A percentile compares a stretch with the other conserved stretches of the same genome.
These are phyloP conservation scores for Petaurus breviceps DNA, from an alignment of 2,113 vertebrate species.

Conservation along the genomic window DNA sequence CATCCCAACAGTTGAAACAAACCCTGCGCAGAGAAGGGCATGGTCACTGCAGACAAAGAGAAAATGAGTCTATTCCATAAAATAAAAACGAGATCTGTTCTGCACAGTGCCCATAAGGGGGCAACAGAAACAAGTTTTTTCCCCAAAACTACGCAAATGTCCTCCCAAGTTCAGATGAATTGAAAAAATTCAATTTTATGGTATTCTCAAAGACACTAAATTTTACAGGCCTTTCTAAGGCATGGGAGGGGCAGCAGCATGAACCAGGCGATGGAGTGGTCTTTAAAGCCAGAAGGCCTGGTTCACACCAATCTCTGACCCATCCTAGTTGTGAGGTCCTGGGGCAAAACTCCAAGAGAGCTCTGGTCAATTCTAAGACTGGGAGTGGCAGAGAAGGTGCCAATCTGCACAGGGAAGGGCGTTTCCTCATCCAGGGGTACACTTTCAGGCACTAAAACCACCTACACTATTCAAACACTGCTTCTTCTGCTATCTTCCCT, in stretches of 20 bases:
- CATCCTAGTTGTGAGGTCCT: too few relatives aligned
- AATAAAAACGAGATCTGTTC: background rate
- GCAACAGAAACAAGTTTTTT: background rate
- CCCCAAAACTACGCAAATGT: too few relatives aligned
- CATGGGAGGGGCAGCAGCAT: background rate
- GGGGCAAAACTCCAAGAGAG: too few relatives aligned
- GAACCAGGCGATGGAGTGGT: too few relatives aligned
- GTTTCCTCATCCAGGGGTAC: too few relatives aligned
- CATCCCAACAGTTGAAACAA: background rate
- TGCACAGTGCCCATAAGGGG: constrained; percentile 24
- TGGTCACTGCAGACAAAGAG: background rate
- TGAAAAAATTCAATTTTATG: constrained; percentile 17
- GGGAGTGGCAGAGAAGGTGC: too few relatives aligned
- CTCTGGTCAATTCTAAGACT: too few relatives aligned
- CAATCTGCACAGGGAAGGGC: too few relatives aligned
- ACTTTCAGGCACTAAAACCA: background rate
- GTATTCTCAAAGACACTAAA: constrained; percentile 41
- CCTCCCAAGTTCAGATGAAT: too few relatives aligned
- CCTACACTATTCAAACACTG: background rate
- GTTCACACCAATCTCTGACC: too few relatives aligned
- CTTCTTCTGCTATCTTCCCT: background rate
- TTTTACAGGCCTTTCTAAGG: background rate
- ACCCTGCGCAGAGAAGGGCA: background rate
- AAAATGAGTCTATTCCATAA: background rate
- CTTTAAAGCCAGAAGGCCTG: too few relatives aligned